Base-by-base conservation (phyloP, 2,797 vertebrate species). In the Typhlichthys eigenmanni region DNA sequence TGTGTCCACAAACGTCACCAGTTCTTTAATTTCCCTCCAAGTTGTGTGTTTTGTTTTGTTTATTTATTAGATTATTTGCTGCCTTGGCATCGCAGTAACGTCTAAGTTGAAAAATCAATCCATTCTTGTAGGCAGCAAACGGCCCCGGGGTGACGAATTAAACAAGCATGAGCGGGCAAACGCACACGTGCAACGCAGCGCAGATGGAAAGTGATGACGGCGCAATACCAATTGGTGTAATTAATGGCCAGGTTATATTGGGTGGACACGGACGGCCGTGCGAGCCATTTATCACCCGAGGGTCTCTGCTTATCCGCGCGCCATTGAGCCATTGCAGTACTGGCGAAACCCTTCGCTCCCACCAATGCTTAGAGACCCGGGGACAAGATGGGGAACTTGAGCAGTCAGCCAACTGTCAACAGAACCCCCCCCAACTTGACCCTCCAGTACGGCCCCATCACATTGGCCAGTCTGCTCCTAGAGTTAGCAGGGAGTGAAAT, bases 171-270 rank as follows among this genome's bases (percentile, higher is more conserved):
- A 8, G 45, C 63, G 38, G 52, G 55, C 34, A 61, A 64, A 16
- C 29, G 55, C 43, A 47, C 59, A 47, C 60, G 13, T 34, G 19
- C 51, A 12, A 66, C 5, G 11, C 13, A 38, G 64, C 71, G 65
- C 78, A 79, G 85, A 85, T 77, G 66, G 76, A 78, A 89, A 91
- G 89, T 90, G 90, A 92, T 91, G 90, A 91, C 83, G 59, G 82
- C 63, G 83, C 86, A 87, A 87, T 87, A 87, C 79, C 88, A 88
- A 87, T 88, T 76, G 86, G 84, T 87, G 87, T 92, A 92, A 92
- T 93, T 90, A 92, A 92, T 92, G 89, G 70, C 73, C 76, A 80
- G 84, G 88, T 91, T 90, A 85, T 88, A 85, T 83, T 78, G 84
- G 79, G 84, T 81, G 86, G 87, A 91, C 89, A 61, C 83, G 81